Conservation (phyloP, 2,797 vertebrate species). For the Parauchenoglanis punctatus region DNA sequence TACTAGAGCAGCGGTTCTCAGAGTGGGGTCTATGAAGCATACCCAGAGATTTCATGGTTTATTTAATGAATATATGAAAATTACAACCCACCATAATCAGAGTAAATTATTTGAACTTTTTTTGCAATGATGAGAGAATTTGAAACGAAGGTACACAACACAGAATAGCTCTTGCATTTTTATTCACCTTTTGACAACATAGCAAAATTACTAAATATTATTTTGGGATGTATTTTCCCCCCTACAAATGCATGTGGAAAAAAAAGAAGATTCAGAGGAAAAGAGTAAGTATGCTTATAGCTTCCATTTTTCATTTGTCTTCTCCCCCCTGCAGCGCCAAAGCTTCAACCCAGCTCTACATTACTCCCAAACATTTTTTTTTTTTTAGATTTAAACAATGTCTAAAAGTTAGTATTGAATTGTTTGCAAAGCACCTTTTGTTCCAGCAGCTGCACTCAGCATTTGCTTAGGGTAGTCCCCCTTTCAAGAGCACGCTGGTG, state of each 20-base stretch:
- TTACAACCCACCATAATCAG: background rate
- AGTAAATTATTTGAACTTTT: background rate
- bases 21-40: background rate
- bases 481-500: background rate
- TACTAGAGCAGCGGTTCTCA: background rate
- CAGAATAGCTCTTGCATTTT: too few relatives aligned
- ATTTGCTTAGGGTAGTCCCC: background rate
- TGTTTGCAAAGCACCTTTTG: background rate
- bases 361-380: background rate
- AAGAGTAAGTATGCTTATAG: background rate
- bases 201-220: background rate
- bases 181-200: background rate
- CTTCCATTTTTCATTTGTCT: background rate
- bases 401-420: constrained; percentile 13
- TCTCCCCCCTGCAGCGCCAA: background rate
- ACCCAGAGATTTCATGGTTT: background rate
- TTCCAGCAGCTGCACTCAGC: constrained; percentile 9
- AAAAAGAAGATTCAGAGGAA: background rate
- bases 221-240: background rate
- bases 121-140: background rate
- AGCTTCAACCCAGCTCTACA: background rate
- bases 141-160: too few relatives aligned
- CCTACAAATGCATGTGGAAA: background rate
- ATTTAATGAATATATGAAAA: background rate
- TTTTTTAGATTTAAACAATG: background rate